These are phyloP conservation scores for Parasteatoda tepidariorum DNA, from an alignment of 1,140 invertebrate species.

Conservation along the genomic window DNA sequence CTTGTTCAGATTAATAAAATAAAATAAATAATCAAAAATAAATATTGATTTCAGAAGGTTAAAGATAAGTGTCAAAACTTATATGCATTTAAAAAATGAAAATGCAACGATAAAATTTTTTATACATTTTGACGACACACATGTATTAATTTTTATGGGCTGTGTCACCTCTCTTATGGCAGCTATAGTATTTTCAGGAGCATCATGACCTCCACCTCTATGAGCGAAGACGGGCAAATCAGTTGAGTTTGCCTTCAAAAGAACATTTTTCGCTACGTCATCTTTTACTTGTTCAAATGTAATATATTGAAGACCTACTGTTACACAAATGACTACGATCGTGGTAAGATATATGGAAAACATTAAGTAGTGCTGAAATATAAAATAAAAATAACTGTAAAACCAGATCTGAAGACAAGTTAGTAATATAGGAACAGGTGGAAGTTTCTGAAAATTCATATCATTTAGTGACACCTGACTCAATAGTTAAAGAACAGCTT, in stretches of 20 bases:
- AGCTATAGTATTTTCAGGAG: slow-evolving; percentile 61
- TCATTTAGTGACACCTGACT: neutral
- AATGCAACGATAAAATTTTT: too few species aligned
- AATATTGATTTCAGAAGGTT: too few species aligned
- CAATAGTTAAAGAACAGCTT: too few species aligned
- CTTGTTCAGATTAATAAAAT: too few species aligned
- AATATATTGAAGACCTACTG: slow-evolving; percentile 41
- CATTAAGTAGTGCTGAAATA: slow-evolving; percentile 58
- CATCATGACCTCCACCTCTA: slow-evolving; percentile 58
- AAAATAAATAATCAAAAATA: too few species aligned
- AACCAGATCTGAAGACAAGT: slow-evolving; percentile 52
- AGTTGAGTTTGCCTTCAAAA: slow-evolving; percentile 30
- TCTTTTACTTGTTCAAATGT: slow-evolving; percentile 37
- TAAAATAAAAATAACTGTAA: slow-evolving; percentile 32
- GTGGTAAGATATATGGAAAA: slow-evolving; percentile 46
- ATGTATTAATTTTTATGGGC: too few species aligned
- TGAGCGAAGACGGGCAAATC: slow-evolving; percentile 51
- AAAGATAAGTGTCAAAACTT: too few species aligned
- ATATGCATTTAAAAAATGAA: too few species aligned
- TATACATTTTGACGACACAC: too few species aligned
- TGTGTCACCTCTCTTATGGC: slow-evolving; percentile 61
- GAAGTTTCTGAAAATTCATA: slow-evolving; percentile 34
- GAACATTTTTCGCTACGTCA: neutral
- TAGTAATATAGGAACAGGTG: slow-evolving; percentile 32
- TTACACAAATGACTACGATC: slow-evolving; percentile 15